Percentiles rank a stretch among this genome's conserved stretches.
Evolutionary conservation across 1,140 invertebrate genomes (phyloP).

Genomic region (Homarus americanus): DNA sequence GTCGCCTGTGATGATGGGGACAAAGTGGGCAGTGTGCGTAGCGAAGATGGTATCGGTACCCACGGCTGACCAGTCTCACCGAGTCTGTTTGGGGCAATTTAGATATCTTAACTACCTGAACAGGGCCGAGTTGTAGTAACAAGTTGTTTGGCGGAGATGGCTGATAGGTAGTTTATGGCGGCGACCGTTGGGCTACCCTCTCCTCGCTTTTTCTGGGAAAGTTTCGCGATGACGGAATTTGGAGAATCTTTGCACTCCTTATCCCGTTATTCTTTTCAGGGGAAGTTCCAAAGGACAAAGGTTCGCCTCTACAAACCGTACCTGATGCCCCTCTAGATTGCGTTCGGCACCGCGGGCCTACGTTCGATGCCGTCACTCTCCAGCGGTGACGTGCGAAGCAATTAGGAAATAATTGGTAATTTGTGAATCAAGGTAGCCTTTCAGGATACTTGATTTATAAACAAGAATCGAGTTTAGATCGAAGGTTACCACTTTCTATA

Average conservation of each 20-base stretch:
- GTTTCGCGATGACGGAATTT: conserved; percentile 28
- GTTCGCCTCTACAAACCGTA: conserved; percentile 45
- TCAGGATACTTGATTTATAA: conserved; percentile 71
- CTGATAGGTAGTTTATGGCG: conserved; percentile 68
- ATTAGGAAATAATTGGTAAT: conserved; percentile 67
- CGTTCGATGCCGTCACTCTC: conserved; percentile 13
- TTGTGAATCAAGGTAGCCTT: conserved; percentile 56
- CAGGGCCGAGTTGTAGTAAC: conserved; percentile 71
- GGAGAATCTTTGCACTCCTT: conserved; percentile 45
- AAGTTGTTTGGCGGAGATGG: conserved; percentile 70
- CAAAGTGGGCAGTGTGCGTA: conserved; percentile 57
- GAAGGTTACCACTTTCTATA: conserved; percentile 67
- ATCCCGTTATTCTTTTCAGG: conserved; percentile 63
- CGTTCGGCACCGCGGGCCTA: conserved; percentile 33
- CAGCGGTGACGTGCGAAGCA: conserved; percentile 56
- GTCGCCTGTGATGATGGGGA: conserved; percentile 61
- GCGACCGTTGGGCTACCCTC: conserved; percentile 11
- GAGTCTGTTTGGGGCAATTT: conserved; percentile 72
- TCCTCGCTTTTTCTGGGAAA: conserved; percentile 4
- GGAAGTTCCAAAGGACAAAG: conserved; percentile 61
- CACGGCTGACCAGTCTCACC: conserved; percentile 62
- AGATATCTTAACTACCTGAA: conserved; percentile 73
- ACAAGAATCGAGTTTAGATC: conserved; percentile 72
- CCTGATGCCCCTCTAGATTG: conserved; percentile 35
- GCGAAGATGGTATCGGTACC: conserved; percentile 59